Base-by-base conservation (phyloP, 2,888 invertebrate species). In the Dusona sp. region DNA sequence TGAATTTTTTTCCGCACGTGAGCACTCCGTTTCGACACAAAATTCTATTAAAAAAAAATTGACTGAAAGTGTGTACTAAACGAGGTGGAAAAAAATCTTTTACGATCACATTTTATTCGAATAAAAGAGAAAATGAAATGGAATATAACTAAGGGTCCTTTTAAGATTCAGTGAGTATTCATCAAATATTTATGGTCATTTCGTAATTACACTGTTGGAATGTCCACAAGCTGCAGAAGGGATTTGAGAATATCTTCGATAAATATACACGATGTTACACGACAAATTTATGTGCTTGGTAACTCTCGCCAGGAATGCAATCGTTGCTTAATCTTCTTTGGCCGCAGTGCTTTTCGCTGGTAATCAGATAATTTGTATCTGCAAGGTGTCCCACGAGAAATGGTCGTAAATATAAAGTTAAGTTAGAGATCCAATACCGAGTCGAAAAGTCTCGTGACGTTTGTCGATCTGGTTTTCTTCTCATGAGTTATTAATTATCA, bases 101-200 rank as follows among this genome's bases (percentile, higher is more conserved):
- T 22, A 19, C 3, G 33, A 13, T 42, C 13, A 2, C 25, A 65
- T 22, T 57, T 72, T 33, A 48, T 0, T 68, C 4, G 19, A 13
- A 72, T 48, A n/a, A 72, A 57, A 75, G 65, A 13, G 64, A 74
- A 74, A 86, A 86, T 86, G 86, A 86, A 81, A 86, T 86, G 86
- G 86, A 73, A 64, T 77, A 79, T 70, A n/a, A 64, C 36, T 84
- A 36, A 80, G 73, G 33, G 72, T 51, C 25, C 48, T 80, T 84
- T 54, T 16, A 74, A 83, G 81, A 73, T 81, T 84, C 80, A 77
- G 86, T 81, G 61, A 86, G 86, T 81, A 36, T 16, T 45, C 19
- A 67, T 25, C 7, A 22, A 13, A 11, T 45, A 9, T 11, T 25
- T 57, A 51, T 25, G 22, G 36, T 4, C 4, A 19, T 54, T 79